Conservation (phyloP, 2,888 invertebrate species). For the Thera obeliscata region DNA sequence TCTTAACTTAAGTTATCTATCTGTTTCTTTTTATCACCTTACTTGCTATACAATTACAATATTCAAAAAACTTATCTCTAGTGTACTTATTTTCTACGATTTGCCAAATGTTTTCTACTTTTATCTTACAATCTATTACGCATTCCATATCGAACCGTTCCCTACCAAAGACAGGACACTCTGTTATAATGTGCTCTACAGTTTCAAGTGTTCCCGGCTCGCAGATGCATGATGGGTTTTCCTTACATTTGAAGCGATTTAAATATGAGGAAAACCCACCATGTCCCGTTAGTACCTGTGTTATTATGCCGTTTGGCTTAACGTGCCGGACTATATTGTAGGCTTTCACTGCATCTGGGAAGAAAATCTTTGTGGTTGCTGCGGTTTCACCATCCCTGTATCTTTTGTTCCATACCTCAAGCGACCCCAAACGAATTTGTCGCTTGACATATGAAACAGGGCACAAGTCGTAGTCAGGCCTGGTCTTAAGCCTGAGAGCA, state of each 20-base stretch:
- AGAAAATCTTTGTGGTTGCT: not conserved
- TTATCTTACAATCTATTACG: not conserved
- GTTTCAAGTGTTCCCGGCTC: not conserved
- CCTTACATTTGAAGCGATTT: too few species aligned
- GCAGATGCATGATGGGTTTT: too few species aligned
- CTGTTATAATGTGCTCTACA: not conserved
- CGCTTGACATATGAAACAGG: not conserved
- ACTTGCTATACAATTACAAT: too few species aligned
- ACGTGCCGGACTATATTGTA: not conserved
- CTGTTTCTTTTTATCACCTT: too few species aligned
- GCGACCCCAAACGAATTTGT: not conserved
- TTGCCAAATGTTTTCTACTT: too few species aligned
- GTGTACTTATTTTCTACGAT: too few species aligned
- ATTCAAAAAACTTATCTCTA: too few species aligned
- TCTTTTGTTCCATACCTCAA: conserved; percentile 14
- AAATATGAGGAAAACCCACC: too few species aligned
- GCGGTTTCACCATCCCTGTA: conserved; percentile 9
- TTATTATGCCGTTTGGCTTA: not conserved
- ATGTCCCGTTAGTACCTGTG: conserved; percentile 4
- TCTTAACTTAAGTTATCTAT: too few species aligned
- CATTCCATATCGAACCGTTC: not conserved
- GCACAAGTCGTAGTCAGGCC: not conserved
- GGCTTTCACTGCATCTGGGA: conserved; percentile 20
- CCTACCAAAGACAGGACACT: not conserved
- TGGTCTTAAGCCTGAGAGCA: conserved; percentile 4